phyloP scores from a whole-genome alignment of 2,113 vertebrate genomes.

The Tylochromis polylepis region DNA sequence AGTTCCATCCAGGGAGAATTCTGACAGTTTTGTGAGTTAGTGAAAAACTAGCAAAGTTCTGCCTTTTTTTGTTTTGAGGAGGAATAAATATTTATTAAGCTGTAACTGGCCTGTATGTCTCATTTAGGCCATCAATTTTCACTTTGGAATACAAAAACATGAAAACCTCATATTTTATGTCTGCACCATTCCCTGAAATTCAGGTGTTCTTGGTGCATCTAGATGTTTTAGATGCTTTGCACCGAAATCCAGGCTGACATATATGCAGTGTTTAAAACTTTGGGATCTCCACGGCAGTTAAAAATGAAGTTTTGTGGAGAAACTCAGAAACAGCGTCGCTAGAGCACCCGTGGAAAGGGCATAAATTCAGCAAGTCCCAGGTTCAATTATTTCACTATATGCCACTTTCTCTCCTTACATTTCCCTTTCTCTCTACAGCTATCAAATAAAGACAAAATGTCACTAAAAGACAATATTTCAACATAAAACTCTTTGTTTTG shows the following conservation, averaged over 20 bases:
- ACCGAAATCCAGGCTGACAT: neutral
- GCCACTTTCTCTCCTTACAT: neutral
- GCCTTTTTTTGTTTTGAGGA: neutral
- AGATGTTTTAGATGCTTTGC: neutral
- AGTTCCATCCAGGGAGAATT: neutral
- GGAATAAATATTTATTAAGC: neutral
- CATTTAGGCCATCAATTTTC: neutral
- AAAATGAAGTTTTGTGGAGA: neutral
- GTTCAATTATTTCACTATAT: neutral
- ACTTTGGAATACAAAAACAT: neutral
- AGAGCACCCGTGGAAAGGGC: neutral
- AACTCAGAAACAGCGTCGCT: neutral
- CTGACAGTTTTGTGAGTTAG: neutral
- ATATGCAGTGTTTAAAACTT: neutral
- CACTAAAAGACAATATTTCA: neutral
- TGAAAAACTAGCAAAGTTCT: neutral
- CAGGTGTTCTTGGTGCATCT: neutral
- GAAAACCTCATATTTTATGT: neutral
- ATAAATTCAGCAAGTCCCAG: neutral
- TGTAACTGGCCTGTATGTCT: neutral
- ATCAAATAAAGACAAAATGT: neutral
- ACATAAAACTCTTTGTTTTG: neutral
- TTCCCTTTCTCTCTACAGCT: neutral
- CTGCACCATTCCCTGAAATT: neutral
- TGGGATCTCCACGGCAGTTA: neutral